Percentiles rank a stretch among this genome's conserved stretches.
Evolutionary conservation across 2,888 invertebrate species (phyloP).

Genomic region (Platynereis dumerilii): DNA sequence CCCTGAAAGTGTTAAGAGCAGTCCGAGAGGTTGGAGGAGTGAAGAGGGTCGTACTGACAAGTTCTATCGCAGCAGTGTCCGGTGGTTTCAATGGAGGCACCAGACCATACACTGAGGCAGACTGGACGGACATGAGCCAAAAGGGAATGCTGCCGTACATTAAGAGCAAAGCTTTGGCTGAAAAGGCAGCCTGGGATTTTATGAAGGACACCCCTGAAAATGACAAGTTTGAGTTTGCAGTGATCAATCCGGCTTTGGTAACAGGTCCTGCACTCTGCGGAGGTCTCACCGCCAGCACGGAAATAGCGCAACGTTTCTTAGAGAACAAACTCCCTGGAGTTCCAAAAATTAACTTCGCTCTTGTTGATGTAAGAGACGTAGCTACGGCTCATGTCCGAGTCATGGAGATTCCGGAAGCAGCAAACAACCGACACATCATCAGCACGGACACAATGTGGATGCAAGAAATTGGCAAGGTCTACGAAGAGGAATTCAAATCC

Average conservation of each 20-base stretch:
- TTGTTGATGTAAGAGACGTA: slow-evolving; percentile 2
- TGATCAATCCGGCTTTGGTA: slow-evolving; percentile 66
- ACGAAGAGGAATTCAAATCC: not conserved
- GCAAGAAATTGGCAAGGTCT: not conserved
- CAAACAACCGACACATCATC: not conserved
- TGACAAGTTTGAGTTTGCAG: slow-evolving; percentile 65
- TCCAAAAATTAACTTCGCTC: not conserved
- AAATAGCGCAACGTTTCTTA: slow-evolving; percentile 52
- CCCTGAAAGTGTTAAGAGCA: slow-evolving; percentile 64
- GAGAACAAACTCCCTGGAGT: slow-evolving; percentile 43
- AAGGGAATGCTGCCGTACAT: slow-evolving; percentile 57
- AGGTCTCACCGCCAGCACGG: slow-evolving; percentile 56
- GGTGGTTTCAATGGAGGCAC: not conserved
- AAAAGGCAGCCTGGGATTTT: slow-evolving; percentile 68
- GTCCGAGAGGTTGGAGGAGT: slow-evolving; percentile 63
- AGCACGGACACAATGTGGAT: not conserved
- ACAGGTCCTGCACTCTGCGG: slow-evolving; percentile 60
- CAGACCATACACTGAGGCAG: not conserved
- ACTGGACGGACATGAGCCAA: slow-evolving; percentile 45
- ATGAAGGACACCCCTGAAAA: slow-evolving; percentile 64
- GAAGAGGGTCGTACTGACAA: slow-evolving; percentile 67
- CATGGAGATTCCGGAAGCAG: not conserved
- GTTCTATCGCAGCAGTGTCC: slow-evolving; percentile 64
- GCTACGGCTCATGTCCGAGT: not conserved
- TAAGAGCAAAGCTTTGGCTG: slow-evolving; percentile 67